phyloP scores from a whole-genome alignment of 2,113 vertebrate genomes.

The Neofelis nebulosa region DNA sequence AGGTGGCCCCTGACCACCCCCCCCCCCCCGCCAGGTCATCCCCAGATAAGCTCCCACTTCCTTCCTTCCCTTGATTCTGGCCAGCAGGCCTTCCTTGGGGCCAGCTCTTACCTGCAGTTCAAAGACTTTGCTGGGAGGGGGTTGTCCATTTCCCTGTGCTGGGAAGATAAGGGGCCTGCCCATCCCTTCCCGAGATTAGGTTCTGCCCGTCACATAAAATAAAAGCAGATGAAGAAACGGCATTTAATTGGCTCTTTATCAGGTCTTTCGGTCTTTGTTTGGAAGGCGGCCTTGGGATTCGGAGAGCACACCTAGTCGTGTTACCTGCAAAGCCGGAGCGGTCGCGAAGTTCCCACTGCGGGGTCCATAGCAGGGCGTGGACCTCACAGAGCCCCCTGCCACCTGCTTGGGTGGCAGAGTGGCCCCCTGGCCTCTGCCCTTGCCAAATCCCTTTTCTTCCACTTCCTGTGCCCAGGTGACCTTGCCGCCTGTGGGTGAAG shows the following conservation, averaged over 20 bases:
- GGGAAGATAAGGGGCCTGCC: constrained; percentile 41
- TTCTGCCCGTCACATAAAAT: not conserved
- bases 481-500: too few relatives aligned
- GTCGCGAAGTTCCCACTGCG: fast-evolving
- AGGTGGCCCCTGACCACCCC: not conserved
- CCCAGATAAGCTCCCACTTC: not conserved
- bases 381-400: not conserved
- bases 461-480: not conserved
- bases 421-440: not conserved
- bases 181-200: not conserved
- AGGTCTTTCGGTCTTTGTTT: not conserved
- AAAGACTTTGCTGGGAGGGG: constrained; percentile 45
- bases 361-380: fast-evolving
- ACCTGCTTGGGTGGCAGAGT: not conserved
- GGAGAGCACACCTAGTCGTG: not conserved
- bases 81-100: not conserved
- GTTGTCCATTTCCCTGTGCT: not conserved
- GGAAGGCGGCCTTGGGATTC: not conserved
- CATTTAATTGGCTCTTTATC: constrained; percentile 49
- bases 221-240: not conserved
- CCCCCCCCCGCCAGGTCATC: not conserved
- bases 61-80: not conserved
- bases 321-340: not conserved
- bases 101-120: not conserved
- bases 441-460: not conserved